These are phyloP conservation scores for Burhinus oedicnemus DNA, from an alignment of 2,113 vertebrate species.

Conservation along the genomic window DNA sequence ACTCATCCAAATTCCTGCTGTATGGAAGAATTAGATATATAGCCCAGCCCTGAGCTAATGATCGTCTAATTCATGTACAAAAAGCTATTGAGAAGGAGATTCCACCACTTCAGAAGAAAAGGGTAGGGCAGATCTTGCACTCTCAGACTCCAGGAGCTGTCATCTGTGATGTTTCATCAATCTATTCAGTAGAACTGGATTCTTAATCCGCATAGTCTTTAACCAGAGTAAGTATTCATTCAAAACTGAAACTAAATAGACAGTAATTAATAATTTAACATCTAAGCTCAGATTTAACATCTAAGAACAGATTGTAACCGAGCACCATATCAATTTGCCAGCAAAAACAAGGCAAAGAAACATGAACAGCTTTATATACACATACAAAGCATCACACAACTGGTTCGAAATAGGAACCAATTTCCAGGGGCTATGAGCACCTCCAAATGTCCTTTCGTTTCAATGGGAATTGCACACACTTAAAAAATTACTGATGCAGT, in stretches of 20 bases:
- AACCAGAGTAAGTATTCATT: background rate
- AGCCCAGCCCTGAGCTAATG: background rate
- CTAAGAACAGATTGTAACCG: background rate
- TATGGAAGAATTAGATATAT: background rate
- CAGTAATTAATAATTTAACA: conserved; percentile 4
- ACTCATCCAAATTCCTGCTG: background rate
- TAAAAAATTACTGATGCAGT: background rate
- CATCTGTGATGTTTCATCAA: background rate
- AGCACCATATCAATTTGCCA: background rate
- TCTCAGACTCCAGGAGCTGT: background rate
- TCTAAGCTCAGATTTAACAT: background rate
- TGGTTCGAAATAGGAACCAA: background rate
- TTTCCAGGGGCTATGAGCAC: background rate
- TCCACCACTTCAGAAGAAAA: background rate
- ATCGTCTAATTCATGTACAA: background rate
- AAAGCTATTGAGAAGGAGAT: background rate
- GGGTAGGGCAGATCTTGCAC: background rate
- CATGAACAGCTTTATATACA: background rate
- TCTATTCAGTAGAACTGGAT: background rate
- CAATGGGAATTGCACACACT: background rate
- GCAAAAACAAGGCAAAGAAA: conserved; percentile 23
- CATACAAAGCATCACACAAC: background rate
- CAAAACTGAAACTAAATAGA: conserved; percentile 13
- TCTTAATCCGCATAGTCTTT: background rate
- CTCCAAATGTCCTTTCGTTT: background rate